Percentiles rank a stretch among this genome's conserved stretches.
Evolutionary conservation across 1,140 invertebrate species (phyloP).

Genomic region (Zophobas atratus): DNA sequence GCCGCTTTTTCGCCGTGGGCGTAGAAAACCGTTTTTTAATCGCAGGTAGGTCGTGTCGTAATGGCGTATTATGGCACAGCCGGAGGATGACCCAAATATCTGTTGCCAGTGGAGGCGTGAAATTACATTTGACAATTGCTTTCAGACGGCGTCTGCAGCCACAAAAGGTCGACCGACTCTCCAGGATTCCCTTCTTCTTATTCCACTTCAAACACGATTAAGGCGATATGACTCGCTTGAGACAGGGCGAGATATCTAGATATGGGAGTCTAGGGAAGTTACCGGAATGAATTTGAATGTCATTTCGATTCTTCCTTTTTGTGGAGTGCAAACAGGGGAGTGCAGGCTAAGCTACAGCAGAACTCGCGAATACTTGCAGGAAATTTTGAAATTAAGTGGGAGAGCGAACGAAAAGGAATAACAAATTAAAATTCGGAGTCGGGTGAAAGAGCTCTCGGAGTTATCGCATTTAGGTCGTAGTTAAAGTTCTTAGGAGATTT

Average conservation of each 20-base stretch:
- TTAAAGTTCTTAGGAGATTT: too few species aligned
- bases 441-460: too few species aligned
- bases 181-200: constrained; percentile 31
- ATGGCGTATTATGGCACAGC: constrained; percentile 31
- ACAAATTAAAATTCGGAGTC: too few species aligned
- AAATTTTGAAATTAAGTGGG: too few species aligned
- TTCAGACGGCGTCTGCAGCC: constrained; percentile 44
- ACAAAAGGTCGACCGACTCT: constrained; percentile 40
- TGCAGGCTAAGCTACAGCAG: not conserved
- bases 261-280: constrained; percentile 50
- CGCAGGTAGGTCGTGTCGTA: constrained; percentile 30
- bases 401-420: too few species aligned
- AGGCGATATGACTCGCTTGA: constrained; percentile 53
- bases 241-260: constrained; percentile 46
- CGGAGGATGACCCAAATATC: constrained; percentile 43
- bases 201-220: constrained; percentile 53
- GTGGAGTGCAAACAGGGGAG: constrained; percentile 19
- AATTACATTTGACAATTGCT: constrained; percentile 51
- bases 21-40: constrained; percentile 22
- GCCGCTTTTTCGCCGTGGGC: not conserved
- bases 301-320: constrained; percentile 42
- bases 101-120: constrained; percentile 45
- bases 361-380: not conserved
- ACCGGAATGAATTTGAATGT: constrained; percentile 52
- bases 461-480: too few species aligned